Conservation (phyloP, 1,140 invertebrate genomes). For the Intoshia linei region DNA sequence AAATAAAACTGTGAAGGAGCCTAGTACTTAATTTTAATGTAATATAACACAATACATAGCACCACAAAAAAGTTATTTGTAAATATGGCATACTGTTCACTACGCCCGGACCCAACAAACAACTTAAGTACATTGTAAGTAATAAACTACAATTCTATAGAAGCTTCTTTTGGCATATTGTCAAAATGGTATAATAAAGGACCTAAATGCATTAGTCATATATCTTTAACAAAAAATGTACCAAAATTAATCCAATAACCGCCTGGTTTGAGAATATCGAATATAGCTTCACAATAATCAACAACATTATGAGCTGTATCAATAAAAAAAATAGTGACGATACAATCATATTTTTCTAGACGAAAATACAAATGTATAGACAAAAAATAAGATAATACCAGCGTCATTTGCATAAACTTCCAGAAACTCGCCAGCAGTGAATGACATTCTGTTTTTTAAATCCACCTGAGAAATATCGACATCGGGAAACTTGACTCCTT, state of each 20-base stretch:
- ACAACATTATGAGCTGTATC: constrained; percentile 85
- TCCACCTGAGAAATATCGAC: constrained; percentile 38
- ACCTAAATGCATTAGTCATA: constrained; percentile 28
- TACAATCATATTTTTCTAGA: constrained; percentile 46
- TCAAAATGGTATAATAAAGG: constrained; percentile 73
- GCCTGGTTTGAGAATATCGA: constrained; percentile 48
- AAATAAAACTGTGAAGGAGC: no score
- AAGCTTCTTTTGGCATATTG: constrained; percentile 49
- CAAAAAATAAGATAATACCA: constrained; percentile 5
- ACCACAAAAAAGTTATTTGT: no score
- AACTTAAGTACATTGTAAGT: no score
- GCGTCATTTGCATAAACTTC: constrained; percentile 34
- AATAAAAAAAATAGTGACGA: constrained; percentile 84
- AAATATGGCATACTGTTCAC: no score
- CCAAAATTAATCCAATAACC: constrained; percentile 28
- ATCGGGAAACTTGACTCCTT: constrained; percentile 50
- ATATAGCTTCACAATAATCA: constrained; percentile 67
- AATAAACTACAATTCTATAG: constrained; percentile 77
- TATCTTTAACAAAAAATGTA: constrained; percentile 7
- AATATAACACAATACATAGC: no score
- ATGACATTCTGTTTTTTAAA: constrained; percentile 41
- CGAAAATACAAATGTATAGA: constrained; percentile 2
- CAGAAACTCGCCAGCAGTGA: constrained; percentile 69
- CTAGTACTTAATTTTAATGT: no score
- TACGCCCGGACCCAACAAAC: no score